Evolutionary conservation across 2,888 invertebrate genomes (phyloP).

Genomic region (Acanthacorydalis orientalis): DNA sequence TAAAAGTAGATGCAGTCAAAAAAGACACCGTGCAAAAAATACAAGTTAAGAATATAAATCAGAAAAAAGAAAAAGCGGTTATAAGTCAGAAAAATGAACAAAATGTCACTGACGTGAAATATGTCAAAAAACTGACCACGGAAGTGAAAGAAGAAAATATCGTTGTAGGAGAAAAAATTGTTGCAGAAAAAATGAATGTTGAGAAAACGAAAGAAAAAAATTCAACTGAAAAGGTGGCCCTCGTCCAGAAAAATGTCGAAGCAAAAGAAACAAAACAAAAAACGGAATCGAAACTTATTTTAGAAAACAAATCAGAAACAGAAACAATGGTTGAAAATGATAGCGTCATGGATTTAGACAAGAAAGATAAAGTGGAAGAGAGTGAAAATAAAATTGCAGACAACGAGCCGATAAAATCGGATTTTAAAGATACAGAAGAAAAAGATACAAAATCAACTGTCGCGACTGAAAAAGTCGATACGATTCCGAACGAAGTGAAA

Average conservation of each 20-base stretch:
- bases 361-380: neutral
- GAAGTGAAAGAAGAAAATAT: constrained; percentile 11
- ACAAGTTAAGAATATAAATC: neutral
- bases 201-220: constrained; percentile 7
- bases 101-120: constrained; percentile 8
- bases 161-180: constrained; percentile 13
- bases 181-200: constrained; percentile 10
- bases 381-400: constrained; percentile 7
- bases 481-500: constrained; percentile 1
- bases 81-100: constrained; percentile 10
- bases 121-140: constrained; percentile 5
- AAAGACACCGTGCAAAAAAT: neutral
- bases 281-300: neutral
- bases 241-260: neutral
- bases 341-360: neutral
- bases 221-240: constrained; percentile 1
- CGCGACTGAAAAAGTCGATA: constrained; percentile 1
- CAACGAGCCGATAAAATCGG: constrained; percentile 1
- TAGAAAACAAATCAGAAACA: neutral
- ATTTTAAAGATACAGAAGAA: neutral
- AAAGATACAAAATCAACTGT: neutral
- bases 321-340: neutral
- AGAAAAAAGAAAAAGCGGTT: neutral
- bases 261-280: constrained; percentile 1
- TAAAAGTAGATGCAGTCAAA: constrained; percentile 8